Evolutionary conservation across 2,797 vertebrate species (phyloP).

Genomic region (Bufotes viridis): DNA sequence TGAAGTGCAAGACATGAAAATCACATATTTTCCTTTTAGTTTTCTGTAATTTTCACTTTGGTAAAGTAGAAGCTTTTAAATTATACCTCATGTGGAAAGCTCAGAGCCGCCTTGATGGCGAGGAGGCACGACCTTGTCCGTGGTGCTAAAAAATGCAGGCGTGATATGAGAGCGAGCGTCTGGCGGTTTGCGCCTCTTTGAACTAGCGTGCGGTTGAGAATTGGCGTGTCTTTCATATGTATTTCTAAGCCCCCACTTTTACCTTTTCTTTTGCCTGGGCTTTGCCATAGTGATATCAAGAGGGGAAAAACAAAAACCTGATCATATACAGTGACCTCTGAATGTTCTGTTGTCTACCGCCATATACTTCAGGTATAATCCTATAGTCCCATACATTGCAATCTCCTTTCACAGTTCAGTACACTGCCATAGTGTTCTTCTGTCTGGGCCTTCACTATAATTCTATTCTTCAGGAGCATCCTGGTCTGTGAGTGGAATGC

Average conservation of each 20-base stretch:
- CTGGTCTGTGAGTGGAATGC: not conserved
- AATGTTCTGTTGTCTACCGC: not conserved
- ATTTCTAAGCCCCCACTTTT: too few relatives aligned
- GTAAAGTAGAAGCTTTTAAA: conserved; percentile 38
- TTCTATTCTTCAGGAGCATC: not conserved
- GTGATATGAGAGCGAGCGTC: not conserved
- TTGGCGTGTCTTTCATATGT: not conserved
- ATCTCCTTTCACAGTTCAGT: not conserved
- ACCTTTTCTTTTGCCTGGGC: not conserved
- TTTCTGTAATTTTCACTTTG: conserved; percentile 37
- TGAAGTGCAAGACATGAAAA: conserved; percentile 30
- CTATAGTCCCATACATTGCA: not conserved
- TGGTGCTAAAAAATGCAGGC: not conserved
- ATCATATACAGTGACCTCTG: not conserved
- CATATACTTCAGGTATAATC: too few relatives aligned
- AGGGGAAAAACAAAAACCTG: not conserved
- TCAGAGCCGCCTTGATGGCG: not conserved
- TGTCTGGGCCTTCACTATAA: not conserved
- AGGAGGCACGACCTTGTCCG: conserved; percentile 13
- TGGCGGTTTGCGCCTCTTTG: conserved; percentile 1
- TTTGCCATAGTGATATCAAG: not conserved
- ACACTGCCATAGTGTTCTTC: not conserved
- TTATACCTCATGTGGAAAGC: not conserved
- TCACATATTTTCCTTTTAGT: conserved; percentile 23
- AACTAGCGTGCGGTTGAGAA: not conserved